phyloP scores from a whole-genome alignment of 2,797 vertebrate genomes.

The Potorous gilbertii region DNA sequence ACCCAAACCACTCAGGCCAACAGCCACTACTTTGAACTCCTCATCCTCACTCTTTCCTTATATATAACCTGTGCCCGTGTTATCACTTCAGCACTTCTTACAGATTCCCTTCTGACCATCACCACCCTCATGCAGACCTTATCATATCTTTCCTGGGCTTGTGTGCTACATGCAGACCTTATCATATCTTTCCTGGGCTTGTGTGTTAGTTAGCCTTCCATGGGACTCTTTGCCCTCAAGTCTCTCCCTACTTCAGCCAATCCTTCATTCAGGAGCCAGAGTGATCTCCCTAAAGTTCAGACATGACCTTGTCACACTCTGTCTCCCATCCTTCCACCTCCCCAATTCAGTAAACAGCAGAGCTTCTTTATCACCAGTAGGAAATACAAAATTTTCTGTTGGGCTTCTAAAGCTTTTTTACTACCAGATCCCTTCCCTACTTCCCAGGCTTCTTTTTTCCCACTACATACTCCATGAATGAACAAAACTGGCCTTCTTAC shows the following conservation, averaged over 20 bases:
- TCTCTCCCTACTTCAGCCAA: neutral
- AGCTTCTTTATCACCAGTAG: neutral
- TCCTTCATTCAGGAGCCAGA: neutral
- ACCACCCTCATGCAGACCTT: neutral
- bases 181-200: neutral
- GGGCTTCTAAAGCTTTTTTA: neutral
- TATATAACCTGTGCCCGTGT: neutral
- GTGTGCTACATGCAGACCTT: neutral
- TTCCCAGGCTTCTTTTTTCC: neutral
- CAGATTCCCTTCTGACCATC: too few relatives aligned
- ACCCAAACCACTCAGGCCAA: neutral
- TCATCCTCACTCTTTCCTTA: neutral
- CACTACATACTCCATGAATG: neutral
- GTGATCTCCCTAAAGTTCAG: neutral
- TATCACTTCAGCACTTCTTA: neutral
- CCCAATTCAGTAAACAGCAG: neutral
- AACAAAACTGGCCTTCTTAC: neutral
- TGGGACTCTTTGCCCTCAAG: neutral
- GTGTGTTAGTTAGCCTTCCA: neutral
- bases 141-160: neutral
- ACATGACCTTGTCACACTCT: neutral
- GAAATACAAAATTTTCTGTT: neutral
- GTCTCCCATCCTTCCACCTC: neutral
- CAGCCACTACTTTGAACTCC: neutral
- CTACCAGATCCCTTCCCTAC: neutral